Evolutionary conservation across 2,113 vertebrate genomes (phyloP), one percentile per base, ranked within the genome.

Genomic region (Pimephales promelas): DNA sequence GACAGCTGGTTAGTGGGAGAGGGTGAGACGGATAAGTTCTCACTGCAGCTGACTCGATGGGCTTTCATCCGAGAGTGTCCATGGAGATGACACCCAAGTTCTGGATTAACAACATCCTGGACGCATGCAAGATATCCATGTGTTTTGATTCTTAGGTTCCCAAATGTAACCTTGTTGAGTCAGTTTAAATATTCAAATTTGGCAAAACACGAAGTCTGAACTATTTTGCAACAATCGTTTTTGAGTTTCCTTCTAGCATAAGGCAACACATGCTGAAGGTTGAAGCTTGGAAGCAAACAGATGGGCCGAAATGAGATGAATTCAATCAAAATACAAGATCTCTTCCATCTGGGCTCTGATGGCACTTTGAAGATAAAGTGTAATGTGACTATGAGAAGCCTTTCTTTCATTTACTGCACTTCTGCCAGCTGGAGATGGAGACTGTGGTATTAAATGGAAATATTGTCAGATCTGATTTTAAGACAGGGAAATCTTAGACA

Each of bases 1-100:
- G 84, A 88, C 86, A 90, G 86, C 89, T 87, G 89, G 84, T 82
- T 81, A 52, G 87, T 90, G 89, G 90, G 86, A 90, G 86, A 85
- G 49, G 64, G 88, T 66, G 74, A 87, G 72, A 88, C 79, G 7
- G 86, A 11, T 47, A 84, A 90, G 74, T 83, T 92, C 87, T 85
- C 83, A 84, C 85, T 82, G 73, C 74, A 88, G 88, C 85, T 84
- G 87, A 78, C 73, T 84, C 31, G 79, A 73, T 75, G 70, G 79
- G 70, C 86, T 62, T n/a, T 16, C 49, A 45, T 84, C 86, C 89
- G 84, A 84, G 26, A 34, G 10, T 56, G 56, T 80, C 34, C 20
- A 43, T 52, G 49, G 26, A 88, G 73, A 88, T 85, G 28, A 82
- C 72, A 83, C 83, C 71, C 56, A 28, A 45, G 78, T 68, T 72